Percentiles rank a stretch among this genome's conserved stretches.
Evolutionary conservation across 2,797 vertebrate species (phyloP).

Genomic region (Galagoides demidoff): DNA sequence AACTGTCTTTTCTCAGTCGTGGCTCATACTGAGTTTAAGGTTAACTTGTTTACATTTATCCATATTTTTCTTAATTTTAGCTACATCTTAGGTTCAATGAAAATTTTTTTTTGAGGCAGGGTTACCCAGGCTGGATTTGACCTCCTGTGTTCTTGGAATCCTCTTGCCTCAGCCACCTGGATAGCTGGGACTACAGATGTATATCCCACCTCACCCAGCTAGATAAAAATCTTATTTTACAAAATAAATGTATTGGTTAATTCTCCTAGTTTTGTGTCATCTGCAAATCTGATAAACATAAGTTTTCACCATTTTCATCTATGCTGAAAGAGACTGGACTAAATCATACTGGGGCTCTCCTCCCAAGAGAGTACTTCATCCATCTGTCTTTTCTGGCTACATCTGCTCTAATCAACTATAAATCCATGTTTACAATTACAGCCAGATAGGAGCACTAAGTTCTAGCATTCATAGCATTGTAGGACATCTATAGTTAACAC

Average conservation of each 20-base stretch:
- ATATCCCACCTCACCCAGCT: too few relatives aligned
- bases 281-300: background rate
- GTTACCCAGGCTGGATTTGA: too few relatives aligned
- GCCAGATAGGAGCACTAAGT: too few relatives aligned
- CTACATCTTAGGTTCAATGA: background rate
- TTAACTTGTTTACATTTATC: background rate
- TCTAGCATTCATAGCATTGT: too few relatives aligned
- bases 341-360: background rate
- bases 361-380: background rate
- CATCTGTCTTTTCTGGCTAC: background rate
- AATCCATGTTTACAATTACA: too few relatives aligned
- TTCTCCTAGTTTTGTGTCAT: background rate
- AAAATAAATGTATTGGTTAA: background rate
- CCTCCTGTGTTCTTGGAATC: too few relatives aligned
- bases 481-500: too few relatives aligned
- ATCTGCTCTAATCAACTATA: background rate
- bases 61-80: background rate
- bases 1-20: background rate
- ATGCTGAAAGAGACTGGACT: background rate
- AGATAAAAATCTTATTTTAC: background rate
- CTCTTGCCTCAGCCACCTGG: too few relatives aligned
- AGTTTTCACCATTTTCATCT: background rate
- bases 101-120: background rate
- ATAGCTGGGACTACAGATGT: too few relatives aligned
- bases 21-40: background rate